These are phyloP conservation scores for Butorides virescens DNA, from an alignment of 2,113 vertebrate genomes.

Conservation along the genomic window DNA sequence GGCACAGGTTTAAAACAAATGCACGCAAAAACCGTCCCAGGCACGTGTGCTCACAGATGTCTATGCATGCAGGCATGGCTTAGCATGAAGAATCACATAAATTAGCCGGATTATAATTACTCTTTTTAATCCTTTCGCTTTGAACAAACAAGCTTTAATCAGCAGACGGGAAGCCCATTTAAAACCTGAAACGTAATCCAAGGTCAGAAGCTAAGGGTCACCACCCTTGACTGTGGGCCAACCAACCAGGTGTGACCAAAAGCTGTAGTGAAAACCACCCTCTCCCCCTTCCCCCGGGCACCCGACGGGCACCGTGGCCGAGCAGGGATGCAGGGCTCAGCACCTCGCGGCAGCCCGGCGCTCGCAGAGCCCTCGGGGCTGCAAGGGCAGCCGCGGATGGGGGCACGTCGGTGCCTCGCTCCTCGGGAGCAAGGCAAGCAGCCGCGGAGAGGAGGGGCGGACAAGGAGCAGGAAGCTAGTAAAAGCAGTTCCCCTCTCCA, in stretches of 20 bases:
- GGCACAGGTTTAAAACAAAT: conserved; percentile 48
- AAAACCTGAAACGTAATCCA: conserved; percentile 64
- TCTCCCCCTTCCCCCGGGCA: not conserved
- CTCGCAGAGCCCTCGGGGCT: not conserved
- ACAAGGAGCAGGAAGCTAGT: conserved; percentile 11
- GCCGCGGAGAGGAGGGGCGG: not conserved
- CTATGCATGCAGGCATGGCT: conserved; percentile 15
- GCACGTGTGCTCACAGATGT: conserved; percentile 32
- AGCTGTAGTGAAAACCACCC: not conserved
- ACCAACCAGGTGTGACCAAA: conserved; percentile 69
- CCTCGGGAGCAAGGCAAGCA: not conserved
- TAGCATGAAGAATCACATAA: conserved; percentile 52
- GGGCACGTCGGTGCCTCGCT: fast-evolving
- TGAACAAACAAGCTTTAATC: conserved; percentile 70
- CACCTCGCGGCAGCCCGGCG: not conserved
- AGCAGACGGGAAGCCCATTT: conserved; percentile 63
- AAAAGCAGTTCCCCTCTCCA: conserved; percentile 15
- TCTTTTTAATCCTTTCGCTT: conserved; percentile 62
- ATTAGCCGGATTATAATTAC: conserved; percentile 62
- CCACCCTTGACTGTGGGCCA: conserved; percentile 61
- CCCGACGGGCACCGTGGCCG: not conserved
- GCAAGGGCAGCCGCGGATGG: not conserved
- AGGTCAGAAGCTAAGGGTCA: conserved; percentile 71
- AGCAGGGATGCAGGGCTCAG: not conserved
- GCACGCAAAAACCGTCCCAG: not conserved